Conservation (phyloP, 2,888 invertebrate genomes). For the Stenotaenia linearis region DNA sequence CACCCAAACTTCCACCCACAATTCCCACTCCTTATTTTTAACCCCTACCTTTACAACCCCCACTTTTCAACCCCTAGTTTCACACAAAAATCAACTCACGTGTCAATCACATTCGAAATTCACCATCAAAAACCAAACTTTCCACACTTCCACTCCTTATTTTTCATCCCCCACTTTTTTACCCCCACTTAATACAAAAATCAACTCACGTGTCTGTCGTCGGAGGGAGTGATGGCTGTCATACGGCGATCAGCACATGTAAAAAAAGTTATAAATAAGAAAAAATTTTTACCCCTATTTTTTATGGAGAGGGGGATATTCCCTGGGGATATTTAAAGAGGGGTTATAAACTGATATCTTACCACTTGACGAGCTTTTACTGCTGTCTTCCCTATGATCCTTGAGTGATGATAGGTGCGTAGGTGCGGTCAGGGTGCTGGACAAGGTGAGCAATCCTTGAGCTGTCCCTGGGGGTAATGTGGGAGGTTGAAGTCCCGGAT, state of each 20-base stretch:
- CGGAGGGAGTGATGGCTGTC: constrained; percentile 24
- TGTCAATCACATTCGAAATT: no score
- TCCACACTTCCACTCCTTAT: no score
- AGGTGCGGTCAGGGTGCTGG: constrained; percentile 32
- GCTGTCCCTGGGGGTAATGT: constrained; percentile 42
- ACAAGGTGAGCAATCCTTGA: constrained; percentile 39
- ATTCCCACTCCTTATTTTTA: no score
- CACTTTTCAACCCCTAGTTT: no score
- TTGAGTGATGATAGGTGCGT: constrained; percentile 37
- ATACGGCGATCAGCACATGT: neutral
- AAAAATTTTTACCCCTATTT: neutral
- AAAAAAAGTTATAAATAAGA: neutral
- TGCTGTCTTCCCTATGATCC: constrained; percentile 39
- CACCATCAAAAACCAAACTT: no score
- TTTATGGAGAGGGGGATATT: neutral
- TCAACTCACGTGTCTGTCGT: constrained; percentile 21
- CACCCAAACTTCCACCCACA: no score
- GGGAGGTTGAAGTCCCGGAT: constrained; percentile 42
- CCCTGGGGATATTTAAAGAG: neutral
- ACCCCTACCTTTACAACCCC: no score
- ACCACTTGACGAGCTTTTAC: constrained; percentile 39
- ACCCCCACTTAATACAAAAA: neutral
- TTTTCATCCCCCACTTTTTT: neutral
- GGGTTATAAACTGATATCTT: neutral
- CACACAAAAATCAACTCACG: no score